Conservation (phyloP, 1,140 invertebrate species). For the Cotesia glomerata region DNA sequence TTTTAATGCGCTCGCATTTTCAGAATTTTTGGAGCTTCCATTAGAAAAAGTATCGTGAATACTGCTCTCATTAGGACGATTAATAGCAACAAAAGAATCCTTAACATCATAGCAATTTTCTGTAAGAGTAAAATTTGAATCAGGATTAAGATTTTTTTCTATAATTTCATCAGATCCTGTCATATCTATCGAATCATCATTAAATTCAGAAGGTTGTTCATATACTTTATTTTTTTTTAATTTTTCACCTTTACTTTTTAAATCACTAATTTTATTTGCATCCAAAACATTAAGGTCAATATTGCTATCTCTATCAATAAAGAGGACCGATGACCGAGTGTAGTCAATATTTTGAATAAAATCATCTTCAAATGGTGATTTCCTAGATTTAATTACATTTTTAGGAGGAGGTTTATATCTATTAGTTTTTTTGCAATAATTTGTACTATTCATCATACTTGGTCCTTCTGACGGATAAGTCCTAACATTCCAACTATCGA, state of each 20-base stretch:
- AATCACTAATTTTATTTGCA: constrained; percentile 50
- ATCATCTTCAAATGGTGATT: constrained; percentile 75
- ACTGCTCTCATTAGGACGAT: constrained; percentile 46
- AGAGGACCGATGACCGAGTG: constrained; percentile 40
- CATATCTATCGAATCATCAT: constrained; percentile 74
- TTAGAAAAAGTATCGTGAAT: constrained; percentile 55
- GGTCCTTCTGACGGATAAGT: constrained; percentile 56
- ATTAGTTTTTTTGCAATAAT: constrained; percentile 57
- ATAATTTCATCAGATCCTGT: constrained; percentile 55
- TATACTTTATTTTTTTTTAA: constrained; percentile 37
- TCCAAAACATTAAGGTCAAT: constrained; percentile 46
- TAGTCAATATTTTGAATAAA: constrained; percentile 63
- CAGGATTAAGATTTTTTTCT: constrained; percentile 48
- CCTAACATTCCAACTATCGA: constrained; percentile 56
- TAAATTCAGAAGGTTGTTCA: constrained; percentile 65
- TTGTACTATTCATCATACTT: constrained; percentile 52
- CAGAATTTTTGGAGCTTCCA: constrained; percentile 53
- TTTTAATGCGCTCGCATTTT: constrained; percentile 55
- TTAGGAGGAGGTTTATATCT: constrained; percentile 51
- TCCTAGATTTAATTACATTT: constrained; percentile 57
- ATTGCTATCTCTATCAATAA: constrained; percentile 41
- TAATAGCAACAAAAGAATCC: constrained; percentile 35
- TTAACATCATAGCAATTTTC: constrained; percentile 47
- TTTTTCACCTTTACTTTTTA: constrained; percentile 25
- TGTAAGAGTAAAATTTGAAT: constrained; percentile 54